Conservation (phyloP, 2,888 invertebrate genomes). For the Bombylius major region DNA sequence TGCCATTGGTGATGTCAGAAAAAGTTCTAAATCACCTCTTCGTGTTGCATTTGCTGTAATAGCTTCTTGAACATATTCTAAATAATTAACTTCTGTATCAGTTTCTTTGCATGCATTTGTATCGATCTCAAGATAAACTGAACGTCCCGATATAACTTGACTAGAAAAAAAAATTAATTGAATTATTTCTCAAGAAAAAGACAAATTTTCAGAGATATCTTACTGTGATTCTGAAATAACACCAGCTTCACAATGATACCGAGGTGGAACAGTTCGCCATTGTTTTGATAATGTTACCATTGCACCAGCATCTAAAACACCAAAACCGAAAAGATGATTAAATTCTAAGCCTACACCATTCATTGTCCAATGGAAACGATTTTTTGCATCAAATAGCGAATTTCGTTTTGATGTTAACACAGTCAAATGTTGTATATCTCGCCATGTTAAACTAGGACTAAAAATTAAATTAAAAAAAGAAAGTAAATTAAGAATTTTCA, state of each 20-base stretch:
- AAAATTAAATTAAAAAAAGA: constrained; percentile 13
- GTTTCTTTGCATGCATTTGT: constrained; percentile 84
- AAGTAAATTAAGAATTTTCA: neutral
- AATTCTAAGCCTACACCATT: constrained; percentile 98
- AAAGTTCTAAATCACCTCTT: constrained; percentile 89
- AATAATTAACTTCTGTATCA: constrained; percentile 84
- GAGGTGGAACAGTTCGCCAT: constrained; percentile 92
- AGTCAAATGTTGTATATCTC: constrained; percentile 95
- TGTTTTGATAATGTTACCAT: constrained; percentile 93
- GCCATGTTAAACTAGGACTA: constrained; percentile 87
- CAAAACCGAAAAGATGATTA: constrained; percentile 97
- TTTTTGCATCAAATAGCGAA: constrained; percentile 92
- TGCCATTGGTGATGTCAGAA: constrained; percentile 95
- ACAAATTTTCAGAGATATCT: constrained; percentile 31
- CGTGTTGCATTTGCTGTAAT: constrained; percentile 85
- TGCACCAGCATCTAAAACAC: constrained; percentile 95
- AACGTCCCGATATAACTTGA: constrained; percentile 65
- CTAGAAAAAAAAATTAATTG: constrained; percentile 37
- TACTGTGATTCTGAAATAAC: constrained; percentile 64
- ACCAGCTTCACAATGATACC: constrained; percentile 97
- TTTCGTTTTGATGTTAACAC: constrained; percentile 96
- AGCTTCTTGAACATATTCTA: constrained; percentile 98
- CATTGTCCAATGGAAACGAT: constrained; percentile 97
- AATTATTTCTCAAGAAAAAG: neutral
- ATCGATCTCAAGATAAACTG: constrained; percentile 71